Percentiles rank a stretch among this genome's conserved stretches.
Conservation (phyloP, 2,888 invertebrate genomes). For the Suillia variegata region DNA sequence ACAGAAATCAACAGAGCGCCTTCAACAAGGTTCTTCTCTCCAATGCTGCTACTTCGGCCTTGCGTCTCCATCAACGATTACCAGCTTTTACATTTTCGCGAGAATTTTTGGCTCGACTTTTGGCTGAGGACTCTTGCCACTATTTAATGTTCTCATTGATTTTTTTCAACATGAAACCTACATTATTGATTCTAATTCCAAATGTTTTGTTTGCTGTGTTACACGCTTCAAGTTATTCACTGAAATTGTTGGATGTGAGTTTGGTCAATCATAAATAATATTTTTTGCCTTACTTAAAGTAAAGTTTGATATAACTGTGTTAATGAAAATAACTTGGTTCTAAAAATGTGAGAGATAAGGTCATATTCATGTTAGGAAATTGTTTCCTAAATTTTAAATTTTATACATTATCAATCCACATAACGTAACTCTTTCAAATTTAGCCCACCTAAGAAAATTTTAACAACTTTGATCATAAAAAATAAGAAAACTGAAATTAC, state of each 20-base stretch:
- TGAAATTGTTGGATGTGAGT: conserved; percentile 91
- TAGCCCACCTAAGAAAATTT: too few relatives aligned
- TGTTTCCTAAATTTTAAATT: too few relatives aligned
- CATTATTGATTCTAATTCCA: conserved; percentile 87
- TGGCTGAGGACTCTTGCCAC: conserved; percentile 93
- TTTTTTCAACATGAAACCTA: conserved; percentile 88
- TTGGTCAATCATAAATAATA: conserved; percentile 32
- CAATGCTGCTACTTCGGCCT: conserved; percentile 93
- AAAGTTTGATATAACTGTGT: conserved; percentile 12
- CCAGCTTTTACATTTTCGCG: conserved; percentile 81
- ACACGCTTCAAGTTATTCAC: conserved; percentile 90
- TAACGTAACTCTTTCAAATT: too few relatives aligned
- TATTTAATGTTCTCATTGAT: conserved; percentile 95
- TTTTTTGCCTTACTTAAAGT: conserved; percentile 10
- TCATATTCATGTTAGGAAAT: too few relatives aligned
- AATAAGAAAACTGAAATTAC: too few relatives aligned
- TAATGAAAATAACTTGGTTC: too few relatives aligned
- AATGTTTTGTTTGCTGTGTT: conserved; percentile 89
- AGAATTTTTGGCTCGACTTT: conserved; percentile 79
- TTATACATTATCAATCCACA: too few relatives aligned
- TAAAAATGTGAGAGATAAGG: too few relatives aligned
- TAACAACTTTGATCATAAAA: too few relatives aligned
- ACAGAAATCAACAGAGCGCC: conserved; percentile 75
- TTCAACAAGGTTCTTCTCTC: conserved; percentile 92
- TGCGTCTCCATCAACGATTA: conserved; percentile 92